Evolutionary conservation across 2,797 vertebrate species (phyloP).

Genomic region (Hapalemur alaotrensis): DNA sequence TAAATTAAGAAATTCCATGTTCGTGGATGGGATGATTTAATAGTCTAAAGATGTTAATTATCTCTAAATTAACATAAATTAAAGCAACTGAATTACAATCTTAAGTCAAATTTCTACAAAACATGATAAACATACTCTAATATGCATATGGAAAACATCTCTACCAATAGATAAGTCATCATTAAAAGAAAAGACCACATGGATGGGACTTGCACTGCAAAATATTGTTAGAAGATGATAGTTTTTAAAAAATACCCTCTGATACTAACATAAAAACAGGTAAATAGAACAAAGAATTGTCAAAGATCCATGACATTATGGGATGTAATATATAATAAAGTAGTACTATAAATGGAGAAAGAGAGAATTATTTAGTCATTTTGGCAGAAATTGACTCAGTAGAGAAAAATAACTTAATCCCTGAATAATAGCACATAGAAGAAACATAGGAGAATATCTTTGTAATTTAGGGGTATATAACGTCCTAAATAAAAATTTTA

Average conservation of each 20-base stretch:
- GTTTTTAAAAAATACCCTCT: not conserved
- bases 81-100: slow-evolving; percentile 35
- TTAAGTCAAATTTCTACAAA: slow-evolving; percentile 32
- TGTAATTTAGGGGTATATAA: not conserved
- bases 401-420: not conserved
- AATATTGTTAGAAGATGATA: not conserved
- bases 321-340: not conserved
- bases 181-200: not conserved
- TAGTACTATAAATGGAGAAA: not conserved
- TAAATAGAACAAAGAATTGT: not conserved
- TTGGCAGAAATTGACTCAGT: not conserved
- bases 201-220: not conserved
- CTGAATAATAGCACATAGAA: not conserved
- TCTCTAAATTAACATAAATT: slow-evolving; percentile 40
- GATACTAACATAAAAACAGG: slow-evolving; percentile 2
- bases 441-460: not conserved
- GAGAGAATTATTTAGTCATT: not conserved
- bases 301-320: not conserved
- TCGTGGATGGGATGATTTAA: not conserved
- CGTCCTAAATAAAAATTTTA: not conserved
- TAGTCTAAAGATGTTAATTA: slow-evolving; percentile 23
- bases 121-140: slow-evolving; percentile 13
- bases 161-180: not conserved
- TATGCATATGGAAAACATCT: not conserved
- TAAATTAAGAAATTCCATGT: not conserved